These are phyloP conservation scores for Sturmia bella DNA, from an alignment of 2,888 invertebrate species.

Conservation along the genomic window DNA sequence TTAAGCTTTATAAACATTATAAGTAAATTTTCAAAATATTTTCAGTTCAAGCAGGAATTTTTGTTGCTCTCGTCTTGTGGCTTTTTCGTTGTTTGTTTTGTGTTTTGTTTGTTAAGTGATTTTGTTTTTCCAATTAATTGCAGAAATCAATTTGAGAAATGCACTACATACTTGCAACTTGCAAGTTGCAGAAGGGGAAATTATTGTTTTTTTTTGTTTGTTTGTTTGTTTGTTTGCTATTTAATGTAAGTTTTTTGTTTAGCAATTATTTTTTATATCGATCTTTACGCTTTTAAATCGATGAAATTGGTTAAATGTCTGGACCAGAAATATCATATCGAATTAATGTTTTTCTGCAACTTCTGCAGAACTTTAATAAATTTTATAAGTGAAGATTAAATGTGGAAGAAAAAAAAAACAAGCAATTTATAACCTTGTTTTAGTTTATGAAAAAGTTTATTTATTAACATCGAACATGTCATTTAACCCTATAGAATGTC, in stretches of 20 bases:
- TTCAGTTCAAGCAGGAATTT: slow-evolving; percentile 67
- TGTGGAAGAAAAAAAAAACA: neutral
- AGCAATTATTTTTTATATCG: slow-evolving; percentile 27
- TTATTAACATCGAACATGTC: slow-evolving; percentile 12
- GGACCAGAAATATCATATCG: slow-evolving; percentile 29
- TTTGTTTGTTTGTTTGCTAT: neutral
- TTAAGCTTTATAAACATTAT: slow-evolving; percentile 58
- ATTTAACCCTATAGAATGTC: slow-evolving; percentile 32
- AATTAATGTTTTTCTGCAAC: slow-evolving; percentile 20
- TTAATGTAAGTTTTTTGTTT: slow-evolving; percentile 4
- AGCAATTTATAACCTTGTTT: slow-evolving; percentile 32
- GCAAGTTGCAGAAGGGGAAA: slow-evolving; percentile 54
- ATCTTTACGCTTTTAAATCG: slow-evolving; percentile 70
- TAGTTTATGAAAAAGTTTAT: slow-evolving; percentile 20
- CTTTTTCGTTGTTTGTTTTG: slow-evolving; percentile 70
- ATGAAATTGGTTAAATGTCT: slow-evolving; percentile 72
- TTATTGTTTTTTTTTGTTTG: slow-evolving; percentile 2
- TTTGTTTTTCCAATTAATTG: slow-evolving; percentile 77
- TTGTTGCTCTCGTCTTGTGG: slow-evolving; percentile 42
- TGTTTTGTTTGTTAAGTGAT: slow-evolving; percentile 71
- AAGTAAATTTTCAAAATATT: slow-evolving; percentile 69
- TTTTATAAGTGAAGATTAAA: slow-evolving; percentile 57
- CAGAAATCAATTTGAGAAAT: slow-evolving; percentile 80
- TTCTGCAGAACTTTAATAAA: slow-evolving; percentile 63
- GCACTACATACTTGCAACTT: slow-evolving; percentile 68